phyloP scores from a whole-genome alignment of 2,113 vertebrate genomes.

The Pollachius pollachius region DNA sequence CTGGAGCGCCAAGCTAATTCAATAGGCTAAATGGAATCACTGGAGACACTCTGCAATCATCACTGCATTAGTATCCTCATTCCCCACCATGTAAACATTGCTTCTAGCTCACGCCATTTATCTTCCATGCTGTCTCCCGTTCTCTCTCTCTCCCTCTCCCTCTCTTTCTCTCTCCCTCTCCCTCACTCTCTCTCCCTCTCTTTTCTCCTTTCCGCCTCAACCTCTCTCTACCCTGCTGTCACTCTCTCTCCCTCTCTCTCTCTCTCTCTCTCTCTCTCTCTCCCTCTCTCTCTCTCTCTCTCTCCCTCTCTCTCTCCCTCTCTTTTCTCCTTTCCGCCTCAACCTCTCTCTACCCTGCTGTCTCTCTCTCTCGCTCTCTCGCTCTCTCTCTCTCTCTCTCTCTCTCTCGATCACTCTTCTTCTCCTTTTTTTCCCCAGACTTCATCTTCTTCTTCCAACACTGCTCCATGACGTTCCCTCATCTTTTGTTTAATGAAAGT shows the following conservation, averaged over 20 bases:
- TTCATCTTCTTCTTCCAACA: slow-evolving; percentile 59
- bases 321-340: slow-evolving; percentile 8
- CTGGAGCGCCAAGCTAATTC: slow-evolving; percentile 72
- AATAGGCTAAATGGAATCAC: slow-evolving; percentile 78
- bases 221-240: too few species aligned
- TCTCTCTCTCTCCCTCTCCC: neutral
- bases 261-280: slow-evolving; percentile 38
- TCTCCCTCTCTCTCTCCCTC: slow-evolving; percentile 28
- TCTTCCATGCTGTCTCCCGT: slow-evolving; percentile 29
- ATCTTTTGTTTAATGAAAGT: slow-evolving; percentile 77
- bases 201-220: slow-evolving; percentile 24
- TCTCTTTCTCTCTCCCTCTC: slow-evolving; percentile 30
- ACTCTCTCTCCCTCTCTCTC: neutral
- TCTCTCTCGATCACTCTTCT: neutral
- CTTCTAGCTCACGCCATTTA: slow-evolving; percentile 63
- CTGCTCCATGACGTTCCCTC: slow-evolving; percentile 68
- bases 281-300: slow-evolving; percentile 3
- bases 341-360: slow-evolving; percentile 49
- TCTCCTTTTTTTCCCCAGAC: neutral
- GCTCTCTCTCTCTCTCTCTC: slow-evolving; percentile 30
- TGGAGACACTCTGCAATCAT: slow-evolving; percentile 74
- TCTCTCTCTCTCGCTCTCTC: slow-evolving; percentile 24
- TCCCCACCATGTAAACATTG: slow-evolving; percentile 73
- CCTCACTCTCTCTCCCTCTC: slow-evolving; percentile 20
- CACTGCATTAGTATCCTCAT: slow-evolving; percentile 68